Evolutionary conservation across 2,113 vertebrate species (phyloP).

Genomic region (Pluvialis apricaria): DNA sequence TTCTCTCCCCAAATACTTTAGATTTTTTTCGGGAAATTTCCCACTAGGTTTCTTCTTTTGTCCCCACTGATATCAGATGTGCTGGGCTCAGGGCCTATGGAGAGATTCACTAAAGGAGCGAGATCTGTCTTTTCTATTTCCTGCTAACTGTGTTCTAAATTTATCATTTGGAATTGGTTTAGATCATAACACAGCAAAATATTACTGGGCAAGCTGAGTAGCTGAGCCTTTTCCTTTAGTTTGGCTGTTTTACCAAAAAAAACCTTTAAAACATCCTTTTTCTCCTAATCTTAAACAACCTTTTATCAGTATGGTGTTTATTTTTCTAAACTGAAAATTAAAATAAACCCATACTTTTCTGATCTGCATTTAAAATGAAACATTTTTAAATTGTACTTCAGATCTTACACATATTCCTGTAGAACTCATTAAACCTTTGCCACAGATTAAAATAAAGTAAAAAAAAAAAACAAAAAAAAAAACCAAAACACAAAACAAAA

Average conservation of each 20-base stretch:
- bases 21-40: background rate
- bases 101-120: background rate
- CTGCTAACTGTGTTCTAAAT: background rate
- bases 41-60: background rate
- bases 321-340: constrained; percentile 28
- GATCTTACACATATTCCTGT: background rate
- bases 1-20: background rate
- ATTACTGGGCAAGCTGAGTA: background rate
- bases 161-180: background rate
- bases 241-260: background rate
- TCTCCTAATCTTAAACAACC: background rate
- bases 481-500: background rate
- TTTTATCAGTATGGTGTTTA: background rate
- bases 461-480: background rate
- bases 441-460: constrained; percentile 17
- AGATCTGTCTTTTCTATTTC: background rate
- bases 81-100: background rate
- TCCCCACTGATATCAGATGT: background rate
- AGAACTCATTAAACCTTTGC: constrained; percentile 9
- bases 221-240: background rate
- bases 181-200: background rate
- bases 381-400: constrained; percentile 14
- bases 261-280: background rate
- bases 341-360: background rate
- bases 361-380: constrained; percentile 25